Evolutionary conservation across 35 echinoderm and acorn worm genomes (phyloP), one percentile per base, ranked within the genome.

Genomic region (Apostichopus japonicus): DNA sequence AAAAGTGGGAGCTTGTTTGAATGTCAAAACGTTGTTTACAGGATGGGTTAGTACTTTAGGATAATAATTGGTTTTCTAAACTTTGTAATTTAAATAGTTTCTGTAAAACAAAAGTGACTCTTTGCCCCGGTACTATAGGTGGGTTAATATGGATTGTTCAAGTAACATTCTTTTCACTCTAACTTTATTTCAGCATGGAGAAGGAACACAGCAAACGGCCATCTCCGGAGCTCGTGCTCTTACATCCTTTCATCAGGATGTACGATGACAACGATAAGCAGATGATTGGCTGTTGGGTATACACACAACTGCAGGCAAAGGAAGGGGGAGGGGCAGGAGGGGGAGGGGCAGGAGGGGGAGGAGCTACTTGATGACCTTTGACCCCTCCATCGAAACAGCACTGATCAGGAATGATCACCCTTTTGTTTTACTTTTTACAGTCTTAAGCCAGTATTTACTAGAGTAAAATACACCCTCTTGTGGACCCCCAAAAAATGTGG

Each of bases 261-360:
- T 96, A 79, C 75, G 95, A 91, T 58, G 95, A 96, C 55, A 93
- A 93, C 27, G 91, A 96, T 59, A 96, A 96, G 58, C 95, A 96
- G 67, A 88, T 96, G 79, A 96, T 96, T 91, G 92, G 92, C n/a
- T 90, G 90, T 23, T 94, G 95, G 92, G 92, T 96, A 0, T 93
- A 67, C 57, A 90, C 79, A 5, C 87, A 94, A 22, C 90, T 96
- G 23, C 95, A 96, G 72, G 95, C 54, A 6, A 44, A 44, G 33
- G 33, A 44, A 44, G 33, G 33, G 33, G 33, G 33, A 44, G 33
- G 33, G 4, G 33, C 0, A 44, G 33, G 33, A 44, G 33, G 33
- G 33, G 4, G 33, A 44, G 33, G 33, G 33, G 33, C 2, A 44
- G n/a, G n/a, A n/a, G 33, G 33, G 4, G 33, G 2, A 44, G 33